Evolutionary conservation across 1,140 invertebrate genomes (phyloP).

Genomic region (Lepidurus packardi): DNA sequence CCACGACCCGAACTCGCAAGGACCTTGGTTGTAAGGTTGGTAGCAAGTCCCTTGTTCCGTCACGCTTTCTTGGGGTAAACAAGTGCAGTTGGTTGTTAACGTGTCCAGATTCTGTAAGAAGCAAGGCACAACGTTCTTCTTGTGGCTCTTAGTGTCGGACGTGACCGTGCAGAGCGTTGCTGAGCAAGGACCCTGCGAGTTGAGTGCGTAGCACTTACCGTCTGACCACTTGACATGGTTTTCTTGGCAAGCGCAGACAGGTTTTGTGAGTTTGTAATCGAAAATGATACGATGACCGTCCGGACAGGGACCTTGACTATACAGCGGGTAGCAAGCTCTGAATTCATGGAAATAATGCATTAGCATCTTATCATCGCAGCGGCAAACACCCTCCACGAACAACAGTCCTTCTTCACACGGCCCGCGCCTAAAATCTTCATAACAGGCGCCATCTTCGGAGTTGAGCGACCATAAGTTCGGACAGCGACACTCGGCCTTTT

Average conservation of each 20-base stretch:
- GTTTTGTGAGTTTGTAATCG: constrained; percentile 39
- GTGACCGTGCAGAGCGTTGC: constrained; percentile 33
- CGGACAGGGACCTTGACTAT: constrained; percentile 37
- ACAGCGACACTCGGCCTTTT: constrained; percentile 33
- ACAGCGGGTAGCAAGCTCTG: constrained; percentile 38
- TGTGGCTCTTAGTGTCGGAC: neutral
- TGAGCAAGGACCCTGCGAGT: constrained; percentile 40
- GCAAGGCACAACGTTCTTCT: neutral
- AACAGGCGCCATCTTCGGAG: constrained; percentile 31
- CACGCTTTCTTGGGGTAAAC: constrained; percentile 2
- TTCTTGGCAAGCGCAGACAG: constrained; percentile 39
- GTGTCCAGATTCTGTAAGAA: constrained; percentile 25
- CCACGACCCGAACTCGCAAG: constrained; percentile 40
- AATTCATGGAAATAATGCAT: constrained; percentile 39
- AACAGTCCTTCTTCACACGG: constrained; percentile 39
- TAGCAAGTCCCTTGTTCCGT: constrained; percentile 26
- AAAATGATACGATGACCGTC: constrained; percentile 37
- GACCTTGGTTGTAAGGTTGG: constrained; percentile 35
- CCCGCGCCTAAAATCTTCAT: constrained; percentile 38
- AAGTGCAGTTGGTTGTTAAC: constrained; percentile 13
- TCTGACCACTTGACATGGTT: constrained; percentile 40
- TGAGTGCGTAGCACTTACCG: constrained; percentile 40
- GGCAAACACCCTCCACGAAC: constrained; percentile 38
- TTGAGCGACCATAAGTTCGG: constrained; percentile 30
- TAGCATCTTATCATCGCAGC: constrained; percentile 37